Conservation (phyloP, 1,140 invertebrate genomes). For the Ptiloglossa arizonensis region DNA sequence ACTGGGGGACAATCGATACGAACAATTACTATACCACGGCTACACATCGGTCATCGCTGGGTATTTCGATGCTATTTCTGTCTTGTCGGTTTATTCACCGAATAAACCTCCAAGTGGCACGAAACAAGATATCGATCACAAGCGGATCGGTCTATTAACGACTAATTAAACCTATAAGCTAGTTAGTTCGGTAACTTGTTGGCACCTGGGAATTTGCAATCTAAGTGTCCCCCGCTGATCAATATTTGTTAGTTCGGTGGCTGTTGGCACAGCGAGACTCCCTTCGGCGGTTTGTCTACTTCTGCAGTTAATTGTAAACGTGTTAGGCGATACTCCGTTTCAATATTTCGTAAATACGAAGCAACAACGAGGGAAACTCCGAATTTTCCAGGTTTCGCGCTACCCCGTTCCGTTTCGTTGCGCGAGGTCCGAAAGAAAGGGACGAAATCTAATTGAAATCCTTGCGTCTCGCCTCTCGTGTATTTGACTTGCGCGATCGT, state of each 20-base stretch:
- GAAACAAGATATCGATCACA: slow-evolving; percentile 26
- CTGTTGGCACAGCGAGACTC: background rate
- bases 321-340: too few species aligned
- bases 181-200: slow-evolving; percentile 16
- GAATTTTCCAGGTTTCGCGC: too few species aligned
- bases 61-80: slow-evolving; percentile 1
- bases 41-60: background rate
- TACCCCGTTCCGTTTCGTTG: too few species aligned
- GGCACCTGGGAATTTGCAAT: slow-evolving; percentile 6
- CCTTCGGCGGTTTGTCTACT: background rate
- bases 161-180: slow-evolving; percentile 23
- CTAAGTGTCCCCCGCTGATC: background rate
- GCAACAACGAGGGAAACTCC: too few species aligned
- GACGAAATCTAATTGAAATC: background rate
- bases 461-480: background rate
- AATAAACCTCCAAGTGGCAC: slow-evolving; percentile 23
- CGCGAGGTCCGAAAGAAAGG: background rate
- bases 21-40: background rate
- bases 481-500: background rate
- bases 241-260: background rate
- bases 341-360: too few species aligned
- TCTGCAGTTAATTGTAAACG: too few species aligned
- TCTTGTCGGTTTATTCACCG: slow-evolving; percentile 7
- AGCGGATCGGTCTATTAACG: background rate
- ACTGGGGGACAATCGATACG: background rate